A percentile compares a stretch with the other conserved stretches of the same genome.
These are phyloP conservation scores for Shargacucullia verbasci DNA, from an alignment of 2,888 invertebrate species.

Conservation along the genomic window DNA sequence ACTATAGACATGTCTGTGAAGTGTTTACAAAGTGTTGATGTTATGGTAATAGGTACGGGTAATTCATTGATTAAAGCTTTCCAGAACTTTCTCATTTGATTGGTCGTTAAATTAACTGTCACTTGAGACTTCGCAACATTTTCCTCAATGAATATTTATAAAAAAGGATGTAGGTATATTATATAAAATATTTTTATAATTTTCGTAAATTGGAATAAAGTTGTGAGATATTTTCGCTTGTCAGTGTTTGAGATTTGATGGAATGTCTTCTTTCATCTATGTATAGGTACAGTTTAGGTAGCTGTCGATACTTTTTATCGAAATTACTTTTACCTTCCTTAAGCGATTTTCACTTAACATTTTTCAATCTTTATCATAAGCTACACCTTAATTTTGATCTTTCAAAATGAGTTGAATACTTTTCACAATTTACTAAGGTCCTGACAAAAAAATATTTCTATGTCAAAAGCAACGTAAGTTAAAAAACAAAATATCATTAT, in stretches of 20 bases:
- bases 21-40: background rate
- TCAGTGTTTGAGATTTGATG: conserved; percentile 7
- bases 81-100: conserved; percentile 1
- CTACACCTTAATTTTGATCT: no score
- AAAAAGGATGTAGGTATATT: no score
- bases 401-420: no score
- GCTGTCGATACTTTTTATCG: conserved; percentile 13
- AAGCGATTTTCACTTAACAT: background rate
- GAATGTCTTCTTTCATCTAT: conserved; percentile 13
- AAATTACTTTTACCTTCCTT: conserved; percentile 4
- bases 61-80: background rate
- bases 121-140: background rate
- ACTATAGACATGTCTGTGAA: background rate
- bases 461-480: conserved; percentile 34
- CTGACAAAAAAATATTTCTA: conserved; percentile 24
- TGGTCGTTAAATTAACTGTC: conserved; percentile 1
- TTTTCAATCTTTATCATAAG: background rate
- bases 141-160: background rate
- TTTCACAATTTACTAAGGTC: background rate
- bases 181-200: conserved; percentile 1
- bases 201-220: background rate
- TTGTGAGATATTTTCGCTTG: conserved; percentile 3
- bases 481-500: conserved; percentile 32
- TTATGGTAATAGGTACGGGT: no score
- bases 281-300: conserved; percentile 1